Base-by-base conservation (phyloP, 2,888 invertebrate genomes). In the Zonitis immaculata region DNA sequence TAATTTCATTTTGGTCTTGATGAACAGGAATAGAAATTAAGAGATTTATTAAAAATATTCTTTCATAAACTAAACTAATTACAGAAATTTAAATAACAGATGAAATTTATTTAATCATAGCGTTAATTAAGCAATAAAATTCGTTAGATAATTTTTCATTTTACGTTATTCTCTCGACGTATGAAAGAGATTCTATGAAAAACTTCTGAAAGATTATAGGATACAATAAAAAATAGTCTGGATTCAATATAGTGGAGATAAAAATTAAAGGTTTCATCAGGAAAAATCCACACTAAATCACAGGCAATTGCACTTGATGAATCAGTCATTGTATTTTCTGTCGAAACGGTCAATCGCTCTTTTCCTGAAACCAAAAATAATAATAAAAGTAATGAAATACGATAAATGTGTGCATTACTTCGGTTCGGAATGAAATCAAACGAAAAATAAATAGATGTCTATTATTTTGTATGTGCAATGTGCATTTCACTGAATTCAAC, bases 281-380 rank as follows among this genome's bases (percentile, higher is more conserved):
- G 35, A 16, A 53, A 56, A 56, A 53, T 56, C 50, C 44, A 47
- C 18, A 18, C 59, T 56, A 59, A 62, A 63, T 62, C 59, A 58
- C 63, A 61, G 59, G 57, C 65, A 64, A 65, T 63, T 63, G 63
- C 62, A 58, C 61, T 56, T 60, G 63, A 59, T 61, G 61, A 63
- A 63, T 65, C 64, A 63, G 62, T 63, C 64, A 64, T 66, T 66
- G 63, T 64, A 60, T 64, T 65, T 60, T 64, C 60, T 56, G 60
- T 64, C 60, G 53, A 60, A 64, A 56, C 58, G 64, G 65, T 63
- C 64, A 64, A 64, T 62, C 61, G 63, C 42, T 58, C 56, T 58
- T 52, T 58, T 58, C 56, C 46, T n/a, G n/a, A n/a, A n/a, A n/a
- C 56, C 44, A 55, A 47, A 51, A 48, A 47, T 8, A 18, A 25